Evolutionary conservation across 2,888 invertebrate species (phyloP), one percentile per base, ranked within the genome.

Genomic region (Ecliptopera silaceata): DNA sequence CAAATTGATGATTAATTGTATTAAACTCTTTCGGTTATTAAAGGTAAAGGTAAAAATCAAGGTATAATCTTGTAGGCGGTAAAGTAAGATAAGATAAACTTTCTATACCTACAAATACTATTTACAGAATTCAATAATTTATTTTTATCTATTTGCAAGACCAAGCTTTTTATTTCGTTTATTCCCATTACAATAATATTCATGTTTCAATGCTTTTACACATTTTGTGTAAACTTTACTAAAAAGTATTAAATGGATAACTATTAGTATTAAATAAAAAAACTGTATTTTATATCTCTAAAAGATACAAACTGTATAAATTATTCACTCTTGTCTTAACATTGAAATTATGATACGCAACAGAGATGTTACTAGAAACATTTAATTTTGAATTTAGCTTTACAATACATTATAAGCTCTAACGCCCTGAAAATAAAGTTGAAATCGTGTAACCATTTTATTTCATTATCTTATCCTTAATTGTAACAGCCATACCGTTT

Each of bases 321-420:
- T 87, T 83, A 84, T 85, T 80, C 81, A 84, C 84, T 81, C 85
- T 82, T 86, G 84, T 84, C 84, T 81, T 79, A 80, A 77, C 83
- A 81, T 81, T 76, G 75, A 72, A 84, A 86, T 84, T 81, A 84
- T 85, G 83, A 79, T 77, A 75, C 74, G 71, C 72, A 79, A 84
- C 79, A 75, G 77, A 86, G 82, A 84, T 76, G 80, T 85, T 79
- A 77, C 82, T 76, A 67, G 67, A 68, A 72, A 74, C 76, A 71
- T 82, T 85, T 82, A 81, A 85, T 80, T 74, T 71, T 64, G 66
- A 72, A 74, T 72, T 63, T 43, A 46, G 15, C 12, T 4, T 6
- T 18, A 31, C 69, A 70, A 44, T 38, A 44, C 10, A 81, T 72
- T 68, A 52, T 65, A 26, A 59, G 72, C 78, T 68, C 54, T 79